Evolutionary conservation across 2,888 invertebrate species (phyloP), one percentile per base, ranked within the genome.

Genomic region (Cynaeus angustus): DNA sequence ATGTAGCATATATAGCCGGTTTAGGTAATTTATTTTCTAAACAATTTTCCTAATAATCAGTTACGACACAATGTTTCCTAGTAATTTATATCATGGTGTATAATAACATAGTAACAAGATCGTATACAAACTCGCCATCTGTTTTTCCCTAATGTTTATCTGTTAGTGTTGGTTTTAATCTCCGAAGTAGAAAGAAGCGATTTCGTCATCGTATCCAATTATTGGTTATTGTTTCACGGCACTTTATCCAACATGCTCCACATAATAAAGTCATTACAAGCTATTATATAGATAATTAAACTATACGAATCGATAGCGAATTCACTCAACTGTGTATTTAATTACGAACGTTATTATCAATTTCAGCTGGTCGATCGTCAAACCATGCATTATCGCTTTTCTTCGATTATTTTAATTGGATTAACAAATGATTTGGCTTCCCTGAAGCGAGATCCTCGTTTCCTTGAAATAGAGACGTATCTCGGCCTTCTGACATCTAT

Each of bases 31-130:
- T 69, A 69, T 69, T 69, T 69, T 69, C 65, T 52, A 66, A 69
- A 69, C 69, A 69, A 59, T 66, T 69, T 69, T 65, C 69, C 65
- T 69, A 69, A 69, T 69, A 69, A 69, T 69, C 69, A 69, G 69
- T 69, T 69, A 69, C 65, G 59, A 69, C 65, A 69, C 53, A 65
- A 69, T 65, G 53, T 64, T 68, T 33, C 64, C 48, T 56, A 48
- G 62, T 68, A 68, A 68, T 68, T 68, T 64, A 68, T 68, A 68
- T 64, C 64, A 45, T 72, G 41, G 67, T 71, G 53, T 37, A 53
- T 53, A 53, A 53, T 53, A 52, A 69, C 30, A 59, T 50, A 37
- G 21, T 59, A 66, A 69, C 55, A 45, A 65, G 28, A 45, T 50
- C 26, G 26, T 53, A 30, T 45, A 48, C 62, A 64, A 52, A 62